Evolutionary conservation across 2,888 invertebrate genomes (phyloP), one percentile per base, ranked within the genome.

Genomic region (Oxyscelio sp.): DNA sequence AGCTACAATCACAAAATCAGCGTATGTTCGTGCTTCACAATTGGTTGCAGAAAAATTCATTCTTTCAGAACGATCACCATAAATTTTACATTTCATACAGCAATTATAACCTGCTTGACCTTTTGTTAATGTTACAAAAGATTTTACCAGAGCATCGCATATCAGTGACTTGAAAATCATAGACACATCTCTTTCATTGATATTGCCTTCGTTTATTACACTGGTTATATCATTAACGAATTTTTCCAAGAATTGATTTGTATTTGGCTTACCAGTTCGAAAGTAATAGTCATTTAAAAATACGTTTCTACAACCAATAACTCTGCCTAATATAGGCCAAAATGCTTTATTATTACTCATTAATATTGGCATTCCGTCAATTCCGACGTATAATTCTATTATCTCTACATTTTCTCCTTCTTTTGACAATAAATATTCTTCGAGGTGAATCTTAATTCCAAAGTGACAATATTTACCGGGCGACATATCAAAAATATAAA

Each of bases 321-420:
- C 31, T 43, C 40, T 15, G 8, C 58, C 75, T 19, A 87, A 58
- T 58, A 87, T 87, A 9, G 85, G 85, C 87, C 81, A 87, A 59
- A 85, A 78, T 45, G 79, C 50, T 58, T 79, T 83, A 9, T 43
- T 43, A 21, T 50, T 65, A 63, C 82, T 80, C 45, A 75, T 73
- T 45, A 40, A 59, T 24, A 86, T 40, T 9, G 56, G 56, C 17
- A 56, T 17, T 8, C 59, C 59, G 17, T 59, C 59, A 40, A 59
- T 40, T 24, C 22, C 40, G 9, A 59, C 40, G 21, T 59, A 40
- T 6, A 59, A 22, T 5, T 34, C 19, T 4, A 58, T 38, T 5
- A 17, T 4, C 4, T 15, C 6, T 15, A 22, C 11, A 8, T n/a
- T 2, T 15, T 24, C 27, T 27, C 9, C 27, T 6, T 54, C 31